phyloP scores from a whole-genome alignment of 2,113 vertebrate genomes.

The zebrafish (Danio rerio) region DNA sequence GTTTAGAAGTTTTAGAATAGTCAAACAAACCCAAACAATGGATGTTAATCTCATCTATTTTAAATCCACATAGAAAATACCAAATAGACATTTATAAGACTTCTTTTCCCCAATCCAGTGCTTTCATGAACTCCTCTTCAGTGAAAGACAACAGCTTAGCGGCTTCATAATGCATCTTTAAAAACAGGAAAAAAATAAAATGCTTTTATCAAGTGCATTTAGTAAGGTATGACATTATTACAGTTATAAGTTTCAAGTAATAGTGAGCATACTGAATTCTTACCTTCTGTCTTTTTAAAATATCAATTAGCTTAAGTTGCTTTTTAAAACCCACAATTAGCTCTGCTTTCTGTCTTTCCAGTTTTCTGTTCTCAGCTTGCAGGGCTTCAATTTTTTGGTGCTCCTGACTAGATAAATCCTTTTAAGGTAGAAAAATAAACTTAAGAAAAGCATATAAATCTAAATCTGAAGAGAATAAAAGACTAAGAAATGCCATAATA shows the following conservation, averaged over 20 bases:
- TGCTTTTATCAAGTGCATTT: not conserved
- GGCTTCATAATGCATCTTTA: slow-evolving; percentile 95
- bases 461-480: not conserved
- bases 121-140: slow-evolving; percentile 95
- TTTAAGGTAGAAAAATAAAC: slow-evolving; percentile 31
- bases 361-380: slow-evolving; percentile 88
- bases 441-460: not conserved
- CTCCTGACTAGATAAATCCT: slow-evolving; percentile 86
- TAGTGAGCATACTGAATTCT: slow-evolving; percentile 24
- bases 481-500: not conserved
- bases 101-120: slow-evolving; percentile 86
- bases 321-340: slow-evolving; percentile 92
- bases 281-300: slow-evolving; percentile 96
- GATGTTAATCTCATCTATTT: not conserved
- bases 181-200: not conserved
- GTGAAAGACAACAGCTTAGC: slow-evolving; percentile 94
- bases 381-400: slow-evolving; percentile 86
- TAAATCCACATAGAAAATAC: not conserved
- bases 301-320: slow-evolving; percentile 92
- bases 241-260: not conserved
- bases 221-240: not conserved
- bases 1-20: not conserved
- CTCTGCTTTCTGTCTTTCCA: slow-evolving; percentile 93
- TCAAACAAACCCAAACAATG: not conserved
- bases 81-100: slow-evolving; percentile 11